Evolutionary conservation across 92 coral and sea anemone genomes (phyloP).

Genomic region (Palythoa heliodiscus): DNA sequence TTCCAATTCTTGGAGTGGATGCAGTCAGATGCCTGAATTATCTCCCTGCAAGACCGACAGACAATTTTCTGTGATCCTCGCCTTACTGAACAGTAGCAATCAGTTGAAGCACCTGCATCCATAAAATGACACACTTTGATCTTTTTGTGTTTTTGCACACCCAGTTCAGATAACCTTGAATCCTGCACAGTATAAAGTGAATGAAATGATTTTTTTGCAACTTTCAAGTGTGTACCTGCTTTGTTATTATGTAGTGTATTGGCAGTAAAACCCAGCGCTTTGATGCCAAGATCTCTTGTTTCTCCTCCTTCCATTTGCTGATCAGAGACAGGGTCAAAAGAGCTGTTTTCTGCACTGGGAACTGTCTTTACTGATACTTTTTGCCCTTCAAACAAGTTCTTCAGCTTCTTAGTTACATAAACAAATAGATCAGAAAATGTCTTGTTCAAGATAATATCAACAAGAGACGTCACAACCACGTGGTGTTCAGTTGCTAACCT

Average conservation of each 20-base stretch:
- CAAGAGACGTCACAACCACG: slow-evolving; percentile 57
- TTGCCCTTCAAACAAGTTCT: not conserved
- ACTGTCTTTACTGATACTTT: not conserved
- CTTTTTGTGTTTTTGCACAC: not conserved
- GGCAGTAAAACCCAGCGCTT: not conserved
- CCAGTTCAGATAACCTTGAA: not conserved
- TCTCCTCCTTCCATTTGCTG: not conserved
- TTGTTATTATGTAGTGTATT: not conserved
- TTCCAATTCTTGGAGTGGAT: not conserved
- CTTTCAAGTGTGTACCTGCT: not conserved
- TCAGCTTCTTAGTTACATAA: slow-evolving; percentile 54
- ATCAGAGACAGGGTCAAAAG: not conserved
- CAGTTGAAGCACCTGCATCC: not conserved
- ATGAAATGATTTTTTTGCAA: not conserved
- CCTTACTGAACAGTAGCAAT: slow-evolving; percentile 78
- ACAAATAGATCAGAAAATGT: slow-evolving; percentile 68
- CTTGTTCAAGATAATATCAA: slow-evolving; percentile 75
- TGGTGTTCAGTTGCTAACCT: slow-evolving; percentile 25
- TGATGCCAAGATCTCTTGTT: not conserved
- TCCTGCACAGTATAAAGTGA: not conserved
- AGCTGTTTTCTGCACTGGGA: not conserved
- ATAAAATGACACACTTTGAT: slow-evolving; percentile 11
- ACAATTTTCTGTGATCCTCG: slow-evolving; percentile 66
- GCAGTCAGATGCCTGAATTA: not conserved
- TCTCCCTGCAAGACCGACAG: slow-evolving; percentile 51